Percentiles rank a stretch among this genome's conserved stretches.
Conservation (phyloP, 1,140 invertebrate genomes). For the Cephus cinctus region DNA sequence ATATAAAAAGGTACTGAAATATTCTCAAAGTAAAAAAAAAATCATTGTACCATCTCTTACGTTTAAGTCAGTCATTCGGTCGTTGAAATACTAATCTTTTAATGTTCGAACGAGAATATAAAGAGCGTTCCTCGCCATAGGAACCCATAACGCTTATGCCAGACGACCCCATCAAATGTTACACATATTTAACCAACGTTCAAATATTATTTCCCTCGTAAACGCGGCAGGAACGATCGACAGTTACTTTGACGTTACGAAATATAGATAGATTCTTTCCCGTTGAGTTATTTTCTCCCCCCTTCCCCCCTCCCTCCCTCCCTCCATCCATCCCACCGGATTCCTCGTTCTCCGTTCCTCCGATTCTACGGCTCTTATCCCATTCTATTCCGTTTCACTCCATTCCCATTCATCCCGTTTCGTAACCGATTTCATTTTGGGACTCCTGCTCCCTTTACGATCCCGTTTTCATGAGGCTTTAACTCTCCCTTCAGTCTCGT, state of each 20-base stretch:
- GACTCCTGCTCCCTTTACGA: slow-evolving; percentile 5
- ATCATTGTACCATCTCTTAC: no score
- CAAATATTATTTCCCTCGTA: slow-evolving; percentile 29
- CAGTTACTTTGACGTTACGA: slow-evolving; percentile 23
- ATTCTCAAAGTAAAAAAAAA: no score
- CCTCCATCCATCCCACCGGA: neutral
- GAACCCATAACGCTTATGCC: neutral
- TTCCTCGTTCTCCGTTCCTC: neutral
- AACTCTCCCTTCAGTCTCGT: slow-evolving; percentile 5
- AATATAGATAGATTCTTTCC: no score
- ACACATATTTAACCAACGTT: slow-evolving; percentile 27
- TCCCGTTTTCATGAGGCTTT: slow-evolving; percentile 7
- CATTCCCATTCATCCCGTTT: no score
- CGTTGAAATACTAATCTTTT: neutral
- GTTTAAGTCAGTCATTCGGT: neutral
- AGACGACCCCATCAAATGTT: slow-evolving; percentile 26
- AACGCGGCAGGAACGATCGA: slow-evolving; percentile 25
- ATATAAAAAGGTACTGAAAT: no score
- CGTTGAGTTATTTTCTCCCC: no score
- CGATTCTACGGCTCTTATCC: no score
- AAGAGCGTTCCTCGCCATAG: neutral
- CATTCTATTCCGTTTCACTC: no score
- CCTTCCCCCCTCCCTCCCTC: neutral
- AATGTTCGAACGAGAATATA: neutral
- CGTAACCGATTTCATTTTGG: no score